Evolutionary conservation across 2,888 invertebrate genomes (phyloP).

Genomic region (Agrochola lota): DNA sequence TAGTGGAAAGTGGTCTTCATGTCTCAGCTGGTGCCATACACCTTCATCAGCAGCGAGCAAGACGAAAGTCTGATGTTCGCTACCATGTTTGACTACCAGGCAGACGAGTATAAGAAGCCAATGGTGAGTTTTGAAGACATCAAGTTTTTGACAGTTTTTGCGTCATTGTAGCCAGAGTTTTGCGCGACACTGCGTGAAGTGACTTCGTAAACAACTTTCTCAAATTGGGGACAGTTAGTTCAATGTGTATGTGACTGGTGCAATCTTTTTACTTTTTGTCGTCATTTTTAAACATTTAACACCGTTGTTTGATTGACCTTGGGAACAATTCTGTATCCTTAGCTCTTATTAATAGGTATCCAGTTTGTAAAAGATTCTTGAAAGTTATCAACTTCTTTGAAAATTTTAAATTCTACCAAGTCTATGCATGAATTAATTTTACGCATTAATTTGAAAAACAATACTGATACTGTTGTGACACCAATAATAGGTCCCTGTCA

Average conservation of each 20-base stretch:
- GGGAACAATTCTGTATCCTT: conserved; percentile 17
- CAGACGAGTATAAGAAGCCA: conserved; percentile 86
- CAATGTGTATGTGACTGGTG: conserved; percentile 50
- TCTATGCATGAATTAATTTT: conserved; percentile 4
- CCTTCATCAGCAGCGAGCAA: conserved; percentile 86
- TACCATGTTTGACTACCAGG: conserved; percentile 90
- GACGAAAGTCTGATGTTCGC: conserved; percentile 90
- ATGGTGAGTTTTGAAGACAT: conserved; percentile 80
- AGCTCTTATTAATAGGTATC: conserved; percentile 5
- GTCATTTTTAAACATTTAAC: conserved; percentile 31
- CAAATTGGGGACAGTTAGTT: conserved; percentile 64
- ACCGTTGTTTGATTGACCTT: conserved; percentile 49
- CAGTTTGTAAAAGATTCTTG: background rate
- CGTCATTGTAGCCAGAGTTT: conserved; percentile 46
- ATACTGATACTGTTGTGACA: conserved; percentile 53
- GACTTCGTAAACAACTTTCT: conserved; percentile 81
- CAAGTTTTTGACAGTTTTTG: conserved; percentile 47
- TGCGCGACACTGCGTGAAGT: conserved; percentile 65
- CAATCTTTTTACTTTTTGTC: conserved; percentile 55
- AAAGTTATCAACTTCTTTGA: background rate
- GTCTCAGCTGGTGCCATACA: conserved; percentile 92
- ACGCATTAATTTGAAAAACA: conserved; percentile 45
- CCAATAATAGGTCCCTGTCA: conserved; percentile 62
- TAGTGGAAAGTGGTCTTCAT: conserved; percentile 88
- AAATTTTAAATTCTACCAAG: background rate